phyloP scores from a whole-genome alignment of 1,140 invertebrate species.

The Monomorium pharaonis region DNA sequence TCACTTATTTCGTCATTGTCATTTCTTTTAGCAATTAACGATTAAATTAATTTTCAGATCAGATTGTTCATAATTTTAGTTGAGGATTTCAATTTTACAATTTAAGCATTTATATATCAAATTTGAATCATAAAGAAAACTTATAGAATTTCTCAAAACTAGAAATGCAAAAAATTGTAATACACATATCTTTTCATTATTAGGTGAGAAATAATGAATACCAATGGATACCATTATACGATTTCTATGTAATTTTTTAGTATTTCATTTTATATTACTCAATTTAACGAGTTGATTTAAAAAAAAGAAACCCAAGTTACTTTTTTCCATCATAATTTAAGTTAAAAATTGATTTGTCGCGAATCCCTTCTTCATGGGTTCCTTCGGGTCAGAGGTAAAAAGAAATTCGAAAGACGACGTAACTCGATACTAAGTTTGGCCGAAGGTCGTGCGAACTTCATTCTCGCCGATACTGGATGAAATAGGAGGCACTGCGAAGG shows the following conservation, averaged over 20 bases:
- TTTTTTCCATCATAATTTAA: slow-evolving; percentile 2
- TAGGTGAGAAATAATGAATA: no score
- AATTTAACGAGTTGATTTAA: not conserved
- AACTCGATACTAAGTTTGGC: slow-evolving; percentile 51
- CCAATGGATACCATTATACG: no score
- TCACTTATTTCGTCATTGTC: not conserved
- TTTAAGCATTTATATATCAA: not conserved
- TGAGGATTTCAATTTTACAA: not conserved
- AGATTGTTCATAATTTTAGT: not conserved
- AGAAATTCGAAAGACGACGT: slow-evolving; percentile 32
- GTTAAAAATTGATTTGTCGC: slow-evolving; percentile 16
- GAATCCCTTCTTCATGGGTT: not conserved
- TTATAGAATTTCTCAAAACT: not conserved
- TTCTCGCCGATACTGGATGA: slow-evolving; percentile 7
- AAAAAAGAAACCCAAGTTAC: not conserved
- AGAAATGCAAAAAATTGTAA: no score
- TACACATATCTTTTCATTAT: no score
- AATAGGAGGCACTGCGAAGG: slow-evolving; percentile 34
- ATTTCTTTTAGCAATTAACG: not conserved
- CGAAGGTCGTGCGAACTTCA: slow-evolving; percentile 36
- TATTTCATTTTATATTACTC: not conserved
- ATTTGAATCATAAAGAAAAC: not conserved
- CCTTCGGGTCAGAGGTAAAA: not conserved
- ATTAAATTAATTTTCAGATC: not conserved
- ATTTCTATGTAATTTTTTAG: not conserved